A percentile compares a stretch with the other conserved stretches of the same genome.
phyloP scores from a whole-genome alignment of 2,797 vertebrate genomes.

The Cetoscarus ocellatus region DNA sequence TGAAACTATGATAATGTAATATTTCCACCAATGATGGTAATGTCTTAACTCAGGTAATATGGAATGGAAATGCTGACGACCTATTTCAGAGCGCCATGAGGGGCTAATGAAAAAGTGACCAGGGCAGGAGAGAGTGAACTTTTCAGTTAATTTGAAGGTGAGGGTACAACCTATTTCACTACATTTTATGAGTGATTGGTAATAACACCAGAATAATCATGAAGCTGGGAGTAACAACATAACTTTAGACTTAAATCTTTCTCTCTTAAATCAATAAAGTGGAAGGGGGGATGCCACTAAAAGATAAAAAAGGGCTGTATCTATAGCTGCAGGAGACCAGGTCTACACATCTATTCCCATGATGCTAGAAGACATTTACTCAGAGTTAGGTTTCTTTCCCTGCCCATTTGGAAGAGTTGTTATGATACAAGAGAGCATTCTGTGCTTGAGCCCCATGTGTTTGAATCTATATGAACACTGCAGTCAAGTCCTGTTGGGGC shows the following conservation, averaged over 20 bases:
- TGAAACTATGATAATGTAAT: slow-evolving; percentile 71
- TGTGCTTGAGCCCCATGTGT: no score
- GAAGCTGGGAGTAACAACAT: slow-evolving; percentile 29
- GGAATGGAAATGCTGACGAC: slow-evolving; percentile 55
- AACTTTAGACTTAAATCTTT: slow-evolving; percentile 49
- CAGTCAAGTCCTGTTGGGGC: no score
- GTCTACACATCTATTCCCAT: no score
- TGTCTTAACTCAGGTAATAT: slow-evolving; percentile 73
- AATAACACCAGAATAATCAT: slow-evolving; percentile 64
- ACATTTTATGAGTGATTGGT: slow-evolving; percentile 24
- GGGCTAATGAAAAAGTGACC: slow-evolving; percentile 74
- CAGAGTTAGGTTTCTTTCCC: no score
- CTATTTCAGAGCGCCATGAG: slow-evolving; percentile 58
- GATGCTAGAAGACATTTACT: no score
- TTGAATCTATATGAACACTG: no score
- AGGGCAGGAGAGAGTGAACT: slow-evolving; percentile 58
- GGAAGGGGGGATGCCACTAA: background rate
- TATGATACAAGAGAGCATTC: no score
- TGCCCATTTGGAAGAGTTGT: no score
- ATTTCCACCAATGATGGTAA: slow-evolving; percentile 66
- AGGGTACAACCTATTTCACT: slow-evolving; percentile 53
- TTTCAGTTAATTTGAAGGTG: slow-evolving; percentile 71
- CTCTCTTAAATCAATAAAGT: slow-evolving; percentile 56
- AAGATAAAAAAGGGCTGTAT: slow-evolving; percentile 3
- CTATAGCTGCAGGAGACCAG: no score